Percentiles rank a stretch among this genome's conserved stretches.
Evolutionary conservation across 1,140 invertebrate genomes (phyloP).

Genomic region (Achroia grisella): DNA sequence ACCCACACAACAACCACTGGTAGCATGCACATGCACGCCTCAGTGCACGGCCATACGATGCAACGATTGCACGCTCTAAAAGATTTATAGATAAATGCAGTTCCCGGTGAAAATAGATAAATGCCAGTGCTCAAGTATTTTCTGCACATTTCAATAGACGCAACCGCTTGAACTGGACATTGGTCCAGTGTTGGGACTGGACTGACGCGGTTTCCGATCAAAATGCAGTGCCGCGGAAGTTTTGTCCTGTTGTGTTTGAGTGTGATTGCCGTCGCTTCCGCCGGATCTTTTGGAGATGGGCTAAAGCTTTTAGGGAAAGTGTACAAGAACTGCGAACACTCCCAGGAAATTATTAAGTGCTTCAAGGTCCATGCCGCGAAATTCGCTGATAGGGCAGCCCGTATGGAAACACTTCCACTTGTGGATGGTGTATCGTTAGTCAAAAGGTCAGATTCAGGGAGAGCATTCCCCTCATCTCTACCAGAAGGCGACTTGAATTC

Average conservation of each 20-base stretch:
- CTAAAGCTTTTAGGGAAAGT: constrained; percentile 71
- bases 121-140: constrained; percentile 66
- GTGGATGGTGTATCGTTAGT: constrained; percentile 76
- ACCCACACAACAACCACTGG: constrained; percentile 23
- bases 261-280: constrained; percentile 33
- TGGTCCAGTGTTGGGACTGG: constrained; percentile 26
- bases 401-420: constrained; percentile 76
- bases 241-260: constrained; percentile 51
- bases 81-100: constrained; percentile 73
- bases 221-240: constrained; percentile 52
- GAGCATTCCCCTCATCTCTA: constrained; percentile 54
- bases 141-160: constrained; percentile 68
- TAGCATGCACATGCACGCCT: constrained; percentile 51
- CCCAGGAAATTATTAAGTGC: constrained; percentile 78
- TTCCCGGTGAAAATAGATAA: constrained; percentile 75
- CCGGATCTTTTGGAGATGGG: constrained; percentile 47
- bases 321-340: constrained; percentile 76
- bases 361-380: constrained; percentile 79
- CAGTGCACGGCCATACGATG: constrained; percentile 63
- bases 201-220: constrained; percentile 36
- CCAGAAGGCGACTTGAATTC: constrained; percentile 62
- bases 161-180: constrained; percentile 59
- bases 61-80: constrained; percentile 74
- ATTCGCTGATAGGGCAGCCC: constrained; percentile 76
- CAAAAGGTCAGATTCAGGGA: constrained; percentile 36